Conservation (phyloP, 2,797 vertebrate species). For the Eulemur albifrons region DNA sequence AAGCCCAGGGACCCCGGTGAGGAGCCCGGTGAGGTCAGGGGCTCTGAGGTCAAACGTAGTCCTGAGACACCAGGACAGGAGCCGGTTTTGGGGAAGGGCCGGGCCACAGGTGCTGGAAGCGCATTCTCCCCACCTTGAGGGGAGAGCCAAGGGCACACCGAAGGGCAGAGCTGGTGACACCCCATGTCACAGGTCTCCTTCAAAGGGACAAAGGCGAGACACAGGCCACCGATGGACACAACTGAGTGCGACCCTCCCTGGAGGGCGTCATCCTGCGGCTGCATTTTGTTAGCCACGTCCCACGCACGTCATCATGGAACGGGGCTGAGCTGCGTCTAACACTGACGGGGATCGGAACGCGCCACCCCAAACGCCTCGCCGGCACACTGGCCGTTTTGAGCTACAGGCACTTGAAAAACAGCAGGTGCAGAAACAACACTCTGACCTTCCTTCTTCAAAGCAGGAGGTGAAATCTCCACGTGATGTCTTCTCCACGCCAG, state of each 20-base stretch:
- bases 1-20: too few relatives aligned
- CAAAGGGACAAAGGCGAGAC: not conserved
- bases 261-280: not conserved
- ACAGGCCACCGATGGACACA: accelerated
- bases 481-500: not conserved
- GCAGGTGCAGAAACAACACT: not conserved
- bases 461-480: not conserved
- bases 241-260: not conserved
- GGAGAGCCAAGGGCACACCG: too few relatives aligned
- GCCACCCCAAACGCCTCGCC: not conserved
- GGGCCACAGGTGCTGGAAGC: not conserved
- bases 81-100: not conserved
- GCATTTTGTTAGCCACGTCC: not conserved
- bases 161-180: accelerated
- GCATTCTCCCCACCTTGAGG: not conserved
- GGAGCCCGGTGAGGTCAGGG: not conserved
- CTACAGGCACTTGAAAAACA: not conserved
- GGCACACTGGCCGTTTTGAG: not conserved
- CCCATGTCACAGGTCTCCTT: not conserved
- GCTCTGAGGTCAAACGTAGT: not conserved
- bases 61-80: too few relatives aligned
- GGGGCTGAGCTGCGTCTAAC: not conserved
- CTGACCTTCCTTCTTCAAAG: not conserved
- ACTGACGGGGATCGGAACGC: not conserved
- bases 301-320: not conserved